Conservation (phyloP, 2,888 invertebrate genomes). For the Plagiodera versicolora region DNA sequence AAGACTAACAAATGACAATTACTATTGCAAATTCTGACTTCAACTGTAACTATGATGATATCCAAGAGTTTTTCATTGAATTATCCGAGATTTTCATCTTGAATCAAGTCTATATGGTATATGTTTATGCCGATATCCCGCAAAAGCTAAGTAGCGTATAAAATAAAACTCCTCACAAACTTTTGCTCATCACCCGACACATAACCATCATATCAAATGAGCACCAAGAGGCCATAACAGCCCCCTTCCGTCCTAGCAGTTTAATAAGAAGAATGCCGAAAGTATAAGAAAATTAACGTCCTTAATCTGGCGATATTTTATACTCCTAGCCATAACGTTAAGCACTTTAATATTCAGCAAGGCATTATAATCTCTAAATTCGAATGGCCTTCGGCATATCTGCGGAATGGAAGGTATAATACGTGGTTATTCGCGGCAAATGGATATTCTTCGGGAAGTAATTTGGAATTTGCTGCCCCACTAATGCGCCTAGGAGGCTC, state of each 20-base stretch:
- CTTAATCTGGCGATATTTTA: constrained; percentile 2
- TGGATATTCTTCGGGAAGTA: constrained; percentile 52
- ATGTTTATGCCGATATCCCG: background rate
- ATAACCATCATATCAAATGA: background rate
- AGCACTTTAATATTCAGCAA: constrained; percentile 46
- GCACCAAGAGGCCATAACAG: background rate
- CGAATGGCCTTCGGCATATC: constrained; percentile 38
- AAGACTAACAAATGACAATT: too few relatives aligned
- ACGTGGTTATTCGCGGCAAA: constrained; percentile 30
- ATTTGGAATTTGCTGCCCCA: constrained; percentile 47
- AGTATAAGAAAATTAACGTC: constrained; percentile 7
- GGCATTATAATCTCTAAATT: constrained; percentile 46
- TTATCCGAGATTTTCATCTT: too few relatives aligned
- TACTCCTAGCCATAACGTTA: constrained; percentile 32
- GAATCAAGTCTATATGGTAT: too few relatives aligned
- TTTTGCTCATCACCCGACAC: background rate
- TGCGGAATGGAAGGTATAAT: constrained; percentile 29
- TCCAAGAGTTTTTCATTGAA: too few relatives aligned
- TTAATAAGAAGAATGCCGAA: background rate
- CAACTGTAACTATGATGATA: too few relatives aligned
- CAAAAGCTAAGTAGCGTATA: background rate
- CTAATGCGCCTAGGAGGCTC: background rate
- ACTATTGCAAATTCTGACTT: too few relatives aligned
- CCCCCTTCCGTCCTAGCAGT: background rate
- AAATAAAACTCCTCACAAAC: background rate